Evolutionary conservation across 2,797 vertebrate genomes (phyloP).

Genomic region (Schizothorax lantsangensis): DNA sequence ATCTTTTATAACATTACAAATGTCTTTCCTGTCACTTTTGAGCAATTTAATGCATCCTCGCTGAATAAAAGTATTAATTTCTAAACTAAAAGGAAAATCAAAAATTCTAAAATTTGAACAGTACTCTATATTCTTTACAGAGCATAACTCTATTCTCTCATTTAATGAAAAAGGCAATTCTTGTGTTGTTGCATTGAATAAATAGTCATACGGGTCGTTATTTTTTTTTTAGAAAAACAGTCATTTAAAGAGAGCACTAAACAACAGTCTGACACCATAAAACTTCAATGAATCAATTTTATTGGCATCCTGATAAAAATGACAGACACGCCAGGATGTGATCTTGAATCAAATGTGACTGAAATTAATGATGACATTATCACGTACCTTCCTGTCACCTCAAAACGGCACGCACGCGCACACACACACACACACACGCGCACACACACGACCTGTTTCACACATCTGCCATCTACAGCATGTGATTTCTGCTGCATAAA

Average conservation of each 20-base stretch:
- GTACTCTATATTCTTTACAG: background rate
- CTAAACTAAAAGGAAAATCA: background rate
- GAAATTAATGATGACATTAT: conserved; percentile 32
- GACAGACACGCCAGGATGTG: conserved; percentile 17
- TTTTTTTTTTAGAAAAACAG: background rate
- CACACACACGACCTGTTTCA: background rate
- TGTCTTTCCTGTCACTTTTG: background rate
- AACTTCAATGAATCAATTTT: conserved; percentile 37
- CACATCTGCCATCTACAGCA: conserved; percentile 16
- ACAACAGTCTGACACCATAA: conserved; percentile 15
- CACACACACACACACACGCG: conserved; percentile 30
- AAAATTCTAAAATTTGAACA: background rate
- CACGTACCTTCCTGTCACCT: conserved; percentile 1
- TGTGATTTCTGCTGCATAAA: background rate
- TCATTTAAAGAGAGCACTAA: background rate
- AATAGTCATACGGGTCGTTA: background rate
- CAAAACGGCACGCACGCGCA: background rate
- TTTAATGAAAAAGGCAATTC: background rate
- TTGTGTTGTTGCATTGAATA: background rate
- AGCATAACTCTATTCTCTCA: background rate
- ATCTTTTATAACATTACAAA: background rate
- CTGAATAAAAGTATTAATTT: background rate
- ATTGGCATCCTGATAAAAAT: conserved; percentile 54
- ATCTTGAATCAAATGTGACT: conserved; percentile 28
- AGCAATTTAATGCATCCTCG: background rate